phyloP scores from a whole-genome alignment of 2,888 invertebrate genomes.

The Oscheius myriophilus region DNA sequence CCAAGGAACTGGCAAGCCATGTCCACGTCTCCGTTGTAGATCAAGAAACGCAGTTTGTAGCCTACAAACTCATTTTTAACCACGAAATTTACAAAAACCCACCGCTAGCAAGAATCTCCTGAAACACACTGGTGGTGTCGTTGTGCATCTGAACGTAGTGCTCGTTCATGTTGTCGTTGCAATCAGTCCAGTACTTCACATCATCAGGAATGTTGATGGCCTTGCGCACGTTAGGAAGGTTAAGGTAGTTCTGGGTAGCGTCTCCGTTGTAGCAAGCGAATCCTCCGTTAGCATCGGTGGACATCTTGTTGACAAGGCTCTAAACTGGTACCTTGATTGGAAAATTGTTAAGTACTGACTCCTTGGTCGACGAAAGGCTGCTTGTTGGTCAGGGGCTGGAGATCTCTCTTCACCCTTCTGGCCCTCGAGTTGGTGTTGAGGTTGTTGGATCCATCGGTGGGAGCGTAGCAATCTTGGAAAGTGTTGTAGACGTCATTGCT shows the following conservation, averaged over 20 bases:
- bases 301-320: conserved; percentile 53
- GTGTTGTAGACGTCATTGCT: conserved; percentile 64
- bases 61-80: too few relatives aligned
- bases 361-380: conserved; percentile 54
- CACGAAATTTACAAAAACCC: background rate
- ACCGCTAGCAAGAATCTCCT: conserved; percentile 35
- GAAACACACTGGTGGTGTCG: conserved; percentile 61
- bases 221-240: conserved; percentile 42
- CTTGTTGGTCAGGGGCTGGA: conserved; percentile 38
- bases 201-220: conserved; percentile 53
- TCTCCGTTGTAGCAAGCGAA: conserved; percentile 58
- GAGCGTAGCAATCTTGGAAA: conserved; percentile 53
- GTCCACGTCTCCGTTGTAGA: conserved; percentile 66
- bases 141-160: conserved; percentile 62
- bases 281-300: conserved; percentile 56
- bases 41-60: conserved; percentile 49
- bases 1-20: conserved; percentile 66
- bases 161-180: conserved; percentile 59
- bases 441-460: conserved; percentile 15
- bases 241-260: conserved; percentile 48
- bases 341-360: conserved; percentile 26
- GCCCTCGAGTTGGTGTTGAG: background rate
- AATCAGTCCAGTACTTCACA: conserved; percentile 47
- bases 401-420: conserved; percentile 38
- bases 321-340: conserved; percentile 23